A percentile compares a stretch with the other conserved stretches of the same genome.
Evolutionary conservation across 2,797 vertebrate species (phyloP).

Genomic region (Myripristis murdjan): DNA sequence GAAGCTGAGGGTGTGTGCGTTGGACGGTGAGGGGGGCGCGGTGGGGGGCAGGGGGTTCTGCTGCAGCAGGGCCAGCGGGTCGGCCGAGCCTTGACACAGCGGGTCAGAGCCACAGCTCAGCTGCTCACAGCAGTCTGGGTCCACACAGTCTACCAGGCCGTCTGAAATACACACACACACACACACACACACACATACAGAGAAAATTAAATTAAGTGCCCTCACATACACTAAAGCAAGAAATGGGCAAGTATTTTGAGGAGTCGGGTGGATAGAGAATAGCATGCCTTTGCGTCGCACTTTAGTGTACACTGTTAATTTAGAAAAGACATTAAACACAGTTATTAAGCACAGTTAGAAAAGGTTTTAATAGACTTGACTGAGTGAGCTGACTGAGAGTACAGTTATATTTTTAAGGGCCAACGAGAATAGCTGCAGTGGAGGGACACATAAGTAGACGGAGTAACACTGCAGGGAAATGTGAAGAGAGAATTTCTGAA

Average conservation of each 20-base stretch:
- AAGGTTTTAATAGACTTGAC: constrained; percentile 35
- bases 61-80: constrained; percentile 93
- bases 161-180: constrained; percentile 80
- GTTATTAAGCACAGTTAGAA: constrained; percentile 41
- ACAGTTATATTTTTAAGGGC: constrained; percentile 25
- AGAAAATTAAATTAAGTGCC: constrained; percentile 1
- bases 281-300: neutral
- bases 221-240: constrained; percentile 23
- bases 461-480: constrained; percentile 36
- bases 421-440: neutral
- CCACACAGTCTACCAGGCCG: constrained; percentile 94
- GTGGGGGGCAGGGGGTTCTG: constrained; percentile 86
- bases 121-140: constrained; percentile 96
- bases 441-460: constrained; percentile 25
- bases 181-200: constrained; percentile 8
- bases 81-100: constrained; percentile 94
- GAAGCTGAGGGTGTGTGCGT: constrained; percentile 84
- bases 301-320: constrained; percentile 26
- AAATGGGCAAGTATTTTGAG: neutral
- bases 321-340: constrained; percentile 7
- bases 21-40: constrained; percentile 72
- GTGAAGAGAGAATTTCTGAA: constrained; percentile 16
- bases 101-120: constrained; percentile 91
- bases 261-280: constrained; percentile 22
- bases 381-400: constrained; percentile 23